Evolutionary conservation across 1,140 invertebrate genomes (phyloP), one percentile per base, ranked within the genome.

Genomic region (Neodiprion fabricii): DNA sequence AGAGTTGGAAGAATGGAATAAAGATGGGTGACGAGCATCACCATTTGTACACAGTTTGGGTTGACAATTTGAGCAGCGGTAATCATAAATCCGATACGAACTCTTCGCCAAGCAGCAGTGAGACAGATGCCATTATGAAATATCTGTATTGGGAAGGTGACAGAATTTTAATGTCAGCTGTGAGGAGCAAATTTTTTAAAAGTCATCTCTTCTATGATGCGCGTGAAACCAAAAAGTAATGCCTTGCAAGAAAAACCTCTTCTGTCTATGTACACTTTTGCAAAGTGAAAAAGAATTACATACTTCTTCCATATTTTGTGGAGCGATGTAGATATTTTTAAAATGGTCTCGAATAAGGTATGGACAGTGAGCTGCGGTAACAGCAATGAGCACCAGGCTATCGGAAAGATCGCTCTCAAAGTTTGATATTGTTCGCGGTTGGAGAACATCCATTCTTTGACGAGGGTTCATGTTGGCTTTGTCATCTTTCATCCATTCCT

Each of bases 71-170:
- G 80, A 23, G 73, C 73, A 0, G 88, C 85, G 47, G 77, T 78
- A 17, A 89, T 78, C 5, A 81, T 75, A 48, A 85, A 86, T 17
- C 86, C 85, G 8, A 88, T 76, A n/a, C 85, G 82, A 50, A 90
- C 81, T 48, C 77, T 79, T 49, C 77, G 83, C 87, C 88, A 89
- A 9, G 85, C 80, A 50, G 80, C 78, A 7, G 79, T 67, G 9
- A 88, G 65, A 23, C 82, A 80, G 67, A 83, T 81, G 1, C 83
- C 84, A 71, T 90, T 90, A 68, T 90, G 88, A 9, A 87, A 73
- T n/a, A 74, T 70, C 82, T 82, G 17, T 21, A 21, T 21, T 21
- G 17, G 17, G 17, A 21, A 21, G 17, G 17, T 21, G 17, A 21
- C 17, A 21, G 17, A 21, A 21, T 21, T 21, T 21, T 21, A 21